Evolutionary conservation across 2,797 vertebrate genomes (phyloP), one percentile per base, ranked within the genome.

Genomic region (Pseudocheirus occidentalis): DNA sequence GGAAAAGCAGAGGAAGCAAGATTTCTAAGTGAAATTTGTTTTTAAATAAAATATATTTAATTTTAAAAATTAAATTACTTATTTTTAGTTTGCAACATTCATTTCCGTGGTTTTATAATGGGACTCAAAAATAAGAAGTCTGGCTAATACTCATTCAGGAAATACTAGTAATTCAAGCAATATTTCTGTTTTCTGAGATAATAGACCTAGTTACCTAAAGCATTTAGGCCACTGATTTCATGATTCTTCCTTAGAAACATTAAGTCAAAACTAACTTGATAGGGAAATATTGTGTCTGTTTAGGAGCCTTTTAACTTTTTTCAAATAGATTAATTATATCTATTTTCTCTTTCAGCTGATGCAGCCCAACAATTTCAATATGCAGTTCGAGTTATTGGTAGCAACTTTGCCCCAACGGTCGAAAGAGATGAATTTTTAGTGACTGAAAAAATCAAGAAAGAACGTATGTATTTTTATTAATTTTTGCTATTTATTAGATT

Each of bases 301-400:
- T 46, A 53, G 2, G 53, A 94, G 58, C 0, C 55, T 53, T 96
- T 96, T 95, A 73, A 21, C 87, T 53, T 13, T 93, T 54, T 62
- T 4, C 57, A 13, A 29, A 18, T 53, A 27, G 53, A 5, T 34
- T 92, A 91, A 93, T 92, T 50, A 1, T 2, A 62, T 11, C 0
- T 95, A 94, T 90, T 94, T 94, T 53, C 12, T 92, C 3, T 98
- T 98, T 96, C 98, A 99, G 99, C 99, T 94, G 99, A 99, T 92
- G 99, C 99, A 52, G 99, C 99, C 93, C 99, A 99, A 57, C 99
- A 99, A 98, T 99, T 99, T 98, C 99, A 99, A 98, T 99, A 99
- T 55, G 99, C 99, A 0, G 99, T 99, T 56, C 98, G 99, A 94
- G 99, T 99, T 96, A 99, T 99, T 54, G 99, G 99, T 97, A 99